phyloP scores from a whole-genome alignment of 1,140 invertebrate genomes.

The Magallana gigas region DNA sequence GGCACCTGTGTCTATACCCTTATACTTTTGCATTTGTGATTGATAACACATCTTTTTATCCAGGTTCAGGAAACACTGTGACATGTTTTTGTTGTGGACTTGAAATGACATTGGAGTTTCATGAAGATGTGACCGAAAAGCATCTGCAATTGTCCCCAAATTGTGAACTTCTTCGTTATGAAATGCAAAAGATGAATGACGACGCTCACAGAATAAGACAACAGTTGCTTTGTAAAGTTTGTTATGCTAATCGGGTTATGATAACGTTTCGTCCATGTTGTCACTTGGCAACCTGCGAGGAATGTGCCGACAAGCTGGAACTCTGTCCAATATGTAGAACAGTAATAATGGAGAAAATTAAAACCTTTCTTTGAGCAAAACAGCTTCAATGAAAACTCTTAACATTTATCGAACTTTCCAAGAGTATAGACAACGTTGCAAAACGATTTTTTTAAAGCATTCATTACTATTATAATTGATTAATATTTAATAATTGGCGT shows the following conservation, averaged over 20 bases:
- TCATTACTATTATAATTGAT: too few species aligned
- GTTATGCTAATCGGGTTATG: background rate
- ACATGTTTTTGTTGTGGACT: background rate
- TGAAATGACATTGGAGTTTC: background rate
- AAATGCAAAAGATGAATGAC: background rate
- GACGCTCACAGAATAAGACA: background rate
- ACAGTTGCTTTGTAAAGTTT: conserved; percentile 25
- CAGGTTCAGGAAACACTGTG: background rate
- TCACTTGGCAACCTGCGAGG: conserved; percentile 21
- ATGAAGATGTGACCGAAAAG: background rate
- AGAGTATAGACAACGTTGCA: too few species aligned
- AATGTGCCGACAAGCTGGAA: background rate
- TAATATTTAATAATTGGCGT: too few species aligned
- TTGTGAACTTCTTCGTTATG: background rate
- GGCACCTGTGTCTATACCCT: too few species aligned
- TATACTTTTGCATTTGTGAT: too few species aligned
- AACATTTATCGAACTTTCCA: too few species aligned
- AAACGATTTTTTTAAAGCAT: too few species aligned
- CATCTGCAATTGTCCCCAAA: background rate
- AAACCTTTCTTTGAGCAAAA: background rate
- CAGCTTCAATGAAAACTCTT: too few species aligned
- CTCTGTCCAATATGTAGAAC: background rate
- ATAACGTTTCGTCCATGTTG: conserved; percentile 11
- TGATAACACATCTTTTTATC: background rate
- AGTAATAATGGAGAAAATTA: background rate